These are phyloP conservation scores for Anniella stebbinsi DNA, from an alignment of 2,797 vertebrate species.

Conservation along the genomic window DNA sequence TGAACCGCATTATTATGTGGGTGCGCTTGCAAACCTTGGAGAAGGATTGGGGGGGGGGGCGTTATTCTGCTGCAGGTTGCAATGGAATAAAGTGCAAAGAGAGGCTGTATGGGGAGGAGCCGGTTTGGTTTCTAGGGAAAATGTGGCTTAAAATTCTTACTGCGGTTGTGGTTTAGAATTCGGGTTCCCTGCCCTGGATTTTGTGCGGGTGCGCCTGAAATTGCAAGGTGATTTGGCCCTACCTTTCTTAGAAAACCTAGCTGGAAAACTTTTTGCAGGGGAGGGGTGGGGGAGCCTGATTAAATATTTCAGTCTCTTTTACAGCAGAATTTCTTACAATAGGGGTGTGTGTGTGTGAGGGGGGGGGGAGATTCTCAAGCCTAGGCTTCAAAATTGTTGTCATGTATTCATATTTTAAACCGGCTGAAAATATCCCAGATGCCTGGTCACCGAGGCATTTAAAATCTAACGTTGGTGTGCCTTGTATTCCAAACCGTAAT, in stretches of 20 bases:
- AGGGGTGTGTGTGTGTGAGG: neutral
- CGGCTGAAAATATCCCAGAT: neutral
- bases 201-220: neutral
- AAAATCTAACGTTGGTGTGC: neutral
- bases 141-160: neutral
- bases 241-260: neutral
- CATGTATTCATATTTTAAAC: neutral
- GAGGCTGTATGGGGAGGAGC: neutral
- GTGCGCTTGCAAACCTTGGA: neutral
- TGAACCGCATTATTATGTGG: too few relatives aligned
- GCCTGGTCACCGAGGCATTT: neutral
- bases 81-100: neutral
- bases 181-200: too few relatives aligned
- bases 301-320: neutral
- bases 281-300: neutral
- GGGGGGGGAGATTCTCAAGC: too few relatives aligned
- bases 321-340: neutral
- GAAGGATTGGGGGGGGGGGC: too few relatives aligned
- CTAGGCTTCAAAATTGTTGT: too few relatives aligned
- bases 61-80: neutral
- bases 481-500: neutral
- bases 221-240: neutral
- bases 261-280: neutral
- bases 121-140: neutral
- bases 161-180: neutral